Conservation (phyloP, 2,797 vertebrate genomes). For the Hybognathus amarus region DNA sequence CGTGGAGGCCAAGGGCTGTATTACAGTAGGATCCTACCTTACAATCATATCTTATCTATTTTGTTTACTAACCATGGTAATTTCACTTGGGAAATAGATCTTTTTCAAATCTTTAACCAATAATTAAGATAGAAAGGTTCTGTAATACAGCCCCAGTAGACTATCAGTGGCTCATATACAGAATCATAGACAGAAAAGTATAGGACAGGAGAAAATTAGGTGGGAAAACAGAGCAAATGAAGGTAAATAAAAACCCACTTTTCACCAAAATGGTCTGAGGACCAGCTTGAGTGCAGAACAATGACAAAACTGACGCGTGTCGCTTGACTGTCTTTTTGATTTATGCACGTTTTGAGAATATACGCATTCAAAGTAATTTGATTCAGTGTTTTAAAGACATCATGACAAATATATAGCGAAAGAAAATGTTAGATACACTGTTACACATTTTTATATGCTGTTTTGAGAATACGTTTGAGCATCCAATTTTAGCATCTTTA, state of each 20-base stretch:
- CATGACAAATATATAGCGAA: neutral
- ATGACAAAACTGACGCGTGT: neutral
- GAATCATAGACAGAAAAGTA: slow-evolving; percentile 15
- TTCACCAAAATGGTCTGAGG: slow-evolving; percentile 1
- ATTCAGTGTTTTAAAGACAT: neutral
- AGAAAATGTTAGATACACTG: neutral
- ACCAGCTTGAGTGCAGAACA: neutral
- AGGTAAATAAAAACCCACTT: slow-evolving; percentile 12
- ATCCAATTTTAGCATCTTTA: neutral
- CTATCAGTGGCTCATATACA: no score
- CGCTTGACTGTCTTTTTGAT: neutral
- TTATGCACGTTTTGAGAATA: neutral
- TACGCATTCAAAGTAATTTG: neutral
- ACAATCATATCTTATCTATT: neutral
- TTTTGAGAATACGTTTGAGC: neutral
- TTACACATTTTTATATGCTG: neutral
- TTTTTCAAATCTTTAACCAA: neutral
- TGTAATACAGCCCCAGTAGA: slow-evolving; percentile 3
- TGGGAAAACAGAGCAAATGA: neutral
- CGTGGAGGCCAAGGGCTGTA: slow-evolving; percentile 19
- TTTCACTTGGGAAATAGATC: neutral
- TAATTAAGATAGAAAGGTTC: neutral
- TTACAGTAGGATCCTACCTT: neutral
- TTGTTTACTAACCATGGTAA: neutral
- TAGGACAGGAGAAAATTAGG: slow-evolving; percentile 10